Conservation (phyloP, 1,140 invertebrate species). For the Eumeta japonica region DNA sequence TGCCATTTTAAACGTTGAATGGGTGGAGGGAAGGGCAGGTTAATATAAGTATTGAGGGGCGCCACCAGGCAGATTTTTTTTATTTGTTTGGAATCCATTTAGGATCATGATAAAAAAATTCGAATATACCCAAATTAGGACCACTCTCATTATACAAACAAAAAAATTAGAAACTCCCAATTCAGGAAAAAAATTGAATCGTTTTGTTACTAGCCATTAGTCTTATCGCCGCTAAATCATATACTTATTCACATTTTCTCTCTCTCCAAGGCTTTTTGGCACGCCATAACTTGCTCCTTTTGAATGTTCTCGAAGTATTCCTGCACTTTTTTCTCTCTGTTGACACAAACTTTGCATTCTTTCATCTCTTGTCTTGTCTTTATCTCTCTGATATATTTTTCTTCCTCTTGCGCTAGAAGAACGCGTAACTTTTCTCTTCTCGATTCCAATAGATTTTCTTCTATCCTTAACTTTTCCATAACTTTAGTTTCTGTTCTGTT, state of each 20-base stretch:
- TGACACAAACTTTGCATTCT: conserved; percentile 27
- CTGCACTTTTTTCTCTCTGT: conserved; percentile 21
- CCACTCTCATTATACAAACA: too few relatives aligned
- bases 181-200: too few relatives aligned
- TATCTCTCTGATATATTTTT: conserved; percentile 25
- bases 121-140: too few relatives aligned
- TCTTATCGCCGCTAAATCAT: too few relatives aligned
- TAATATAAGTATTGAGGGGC: too few relatives aligned
- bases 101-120: too few relatives aligned
- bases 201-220: too few relatives aligned
- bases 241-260: conserved; percentile 37
- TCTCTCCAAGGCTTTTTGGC: conserved; percentile 35
- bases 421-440: conserved; percentile 27
- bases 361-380: conserved; percentile 16
- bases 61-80: too few relatives aligned
- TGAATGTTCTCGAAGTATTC: conserved; percentile 31
- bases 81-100: too few relatives aligned
- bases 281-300: conserved; percentile 26
- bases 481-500: conserved; percentile 36
- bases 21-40: too few relatives aligned
- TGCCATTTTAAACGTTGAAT: too few relatives aligned
- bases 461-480: conserved; percentile 23
- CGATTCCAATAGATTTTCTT: conserved; percentile 40
- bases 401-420: conserved; percentile 31
- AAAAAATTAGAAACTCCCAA: too few relatives aligned